These are phyloP conservation scores for Holacanthus passer DNA, from an alignment of 2,113 vertebrate genomes.

Conservation along the genomic window DNA sequence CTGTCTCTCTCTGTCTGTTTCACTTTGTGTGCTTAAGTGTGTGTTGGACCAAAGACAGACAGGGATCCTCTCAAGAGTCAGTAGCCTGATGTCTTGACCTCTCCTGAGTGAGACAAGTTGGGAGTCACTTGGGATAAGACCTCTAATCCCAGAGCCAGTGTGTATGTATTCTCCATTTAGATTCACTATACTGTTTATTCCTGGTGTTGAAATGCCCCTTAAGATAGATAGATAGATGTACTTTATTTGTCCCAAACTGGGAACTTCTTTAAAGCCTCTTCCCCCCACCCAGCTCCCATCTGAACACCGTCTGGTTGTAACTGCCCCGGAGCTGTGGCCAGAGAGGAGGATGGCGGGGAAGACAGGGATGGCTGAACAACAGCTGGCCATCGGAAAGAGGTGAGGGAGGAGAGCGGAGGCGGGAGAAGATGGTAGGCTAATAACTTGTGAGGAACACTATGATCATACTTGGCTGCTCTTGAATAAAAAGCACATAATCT, in stretches of 20 bases:
- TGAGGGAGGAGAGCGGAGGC: slow-evolving; percentile 3
- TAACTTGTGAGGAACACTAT: slow-evolving; percentile 22
- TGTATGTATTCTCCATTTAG: background rate
- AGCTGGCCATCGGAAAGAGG: slow-evolving; percentile 37
- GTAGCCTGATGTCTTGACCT: slow-evolving; percentile 30
- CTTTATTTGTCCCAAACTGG: too few relatives aligned
- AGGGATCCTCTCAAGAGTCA: slow-evolving; percentile 34
- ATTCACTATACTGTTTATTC: slow-evolving; percentile 16
- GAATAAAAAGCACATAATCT: slow-evolving; percentile 30
- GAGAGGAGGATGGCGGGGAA: background rate
- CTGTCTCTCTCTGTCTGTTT: background rate
- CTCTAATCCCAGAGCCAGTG: slow-evolving; percentile 9
- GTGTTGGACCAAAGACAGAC: slow-evolving; percentile 19
- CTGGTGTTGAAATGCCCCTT: background rate
- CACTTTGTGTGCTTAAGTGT: slow-evolving; percentile 4
- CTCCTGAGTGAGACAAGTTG: slow-evolving; percentile 32
- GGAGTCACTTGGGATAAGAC: slow-evolving; percentile 28
- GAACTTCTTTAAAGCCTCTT: too few relatives aligned
- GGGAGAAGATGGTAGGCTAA: slow-evolving; percentile 23
- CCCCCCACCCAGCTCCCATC: background rate
- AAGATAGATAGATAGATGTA: too few relatives aligned
- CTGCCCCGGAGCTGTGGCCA: slow-evolving; percentile 3
- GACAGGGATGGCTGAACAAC: slow-evolving; percentile 2
- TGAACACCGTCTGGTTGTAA: background rate
- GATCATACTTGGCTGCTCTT: slow-evolving; percentile 34